Conservation (phyloP, 2,888 invertebrate genomes). For the Caenorhabditis becei region DNA sequence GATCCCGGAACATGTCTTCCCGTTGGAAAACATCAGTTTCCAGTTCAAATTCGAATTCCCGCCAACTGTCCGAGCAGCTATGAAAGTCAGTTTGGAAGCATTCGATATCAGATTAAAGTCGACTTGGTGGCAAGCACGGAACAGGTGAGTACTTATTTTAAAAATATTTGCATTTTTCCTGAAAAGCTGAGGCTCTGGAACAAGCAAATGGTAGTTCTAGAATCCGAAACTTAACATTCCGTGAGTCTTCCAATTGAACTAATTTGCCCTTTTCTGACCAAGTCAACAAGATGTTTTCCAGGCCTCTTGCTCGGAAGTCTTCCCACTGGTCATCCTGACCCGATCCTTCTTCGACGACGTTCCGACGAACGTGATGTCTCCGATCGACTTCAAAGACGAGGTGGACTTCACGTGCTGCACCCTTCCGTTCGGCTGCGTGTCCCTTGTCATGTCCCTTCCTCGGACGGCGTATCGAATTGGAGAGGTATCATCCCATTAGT, state of each 20-base stretch:
- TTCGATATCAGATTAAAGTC: slow-evolving; percentile 78
- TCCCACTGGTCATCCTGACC: slow-evolving; percentile 78
- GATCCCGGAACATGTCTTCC: slow-evolving; percentile 67
- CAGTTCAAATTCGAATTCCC: slow-evolving; percentile 76
- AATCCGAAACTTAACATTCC: too few relatives aligned
- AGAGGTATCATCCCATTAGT: slow-evolving; percentile 67
- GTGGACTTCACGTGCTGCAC: slow-evolving; percentile 80
- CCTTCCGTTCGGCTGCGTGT: slow-evolving; percentile 79
- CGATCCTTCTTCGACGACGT: slow-evolving; percentile 79
- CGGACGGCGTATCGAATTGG: slow-evolving; percentile 78
- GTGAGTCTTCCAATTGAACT: too few relatives aligned
- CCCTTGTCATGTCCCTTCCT: slow-evolving; percentile 75
- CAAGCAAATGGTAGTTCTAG: too few relatives aligned
- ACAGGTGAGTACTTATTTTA: slow-evolving; percentile 65
- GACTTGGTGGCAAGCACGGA: slow-evolving; percentile 75
- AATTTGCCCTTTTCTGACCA: background rate
- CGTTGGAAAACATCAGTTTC: slow-evolving; percentile 78
- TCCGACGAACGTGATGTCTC: slow-evolving; percentile 75
- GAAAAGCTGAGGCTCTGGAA: too few relatives aligned
- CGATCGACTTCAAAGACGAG: slow-evolving; percentile 78
- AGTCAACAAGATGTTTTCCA: slow-evolving; percentile 50
- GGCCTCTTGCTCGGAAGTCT: slow-evolving; percentile 77
- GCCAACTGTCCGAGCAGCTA: slow-evolving; percentile 75
- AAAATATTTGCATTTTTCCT: too few relatives aligned
- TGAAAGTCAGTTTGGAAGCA: slow-evolving; percentile 79